Evolutionary conservation across 2,113 vertebrate genomes (phyloP).

Genomic region (Gallinago jamesoni): DNA sequence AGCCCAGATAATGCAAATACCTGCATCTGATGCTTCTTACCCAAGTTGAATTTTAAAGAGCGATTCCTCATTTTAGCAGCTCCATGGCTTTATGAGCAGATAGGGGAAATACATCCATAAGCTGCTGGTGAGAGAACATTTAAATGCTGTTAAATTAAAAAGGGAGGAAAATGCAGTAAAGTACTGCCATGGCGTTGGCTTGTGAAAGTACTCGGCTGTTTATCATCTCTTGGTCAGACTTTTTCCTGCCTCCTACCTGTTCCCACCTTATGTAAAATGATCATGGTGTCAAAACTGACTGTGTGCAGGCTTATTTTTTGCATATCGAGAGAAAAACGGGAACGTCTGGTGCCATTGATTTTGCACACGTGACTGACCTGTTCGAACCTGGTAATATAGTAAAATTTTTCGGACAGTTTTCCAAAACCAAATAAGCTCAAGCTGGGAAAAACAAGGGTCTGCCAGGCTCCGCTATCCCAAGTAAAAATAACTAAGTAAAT

Average conservation of each 20-base stretch:
- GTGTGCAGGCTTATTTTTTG: neutral
- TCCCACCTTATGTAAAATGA: neutral
- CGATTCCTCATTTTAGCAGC: neutral
- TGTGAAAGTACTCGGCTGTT: neutral
- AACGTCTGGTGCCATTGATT: neutral
- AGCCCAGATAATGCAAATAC: neutral
- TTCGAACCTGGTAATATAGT: neutral
- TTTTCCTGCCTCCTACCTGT: neutral
- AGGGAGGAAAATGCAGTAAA: neutral
- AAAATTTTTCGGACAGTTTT: neutral
- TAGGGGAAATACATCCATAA: neutral
- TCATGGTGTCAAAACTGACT: neutral
- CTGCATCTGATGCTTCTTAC: neutral
- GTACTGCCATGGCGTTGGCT: neutral
- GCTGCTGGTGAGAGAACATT: neutral
- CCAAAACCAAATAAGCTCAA: neutral
- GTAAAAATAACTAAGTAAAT: constrained; percentile 61
- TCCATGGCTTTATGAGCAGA: neutral
- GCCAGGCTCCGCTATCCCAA: neutral
- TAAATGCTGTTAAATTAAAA: neutral
- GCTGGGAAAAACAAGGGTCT: neutral
- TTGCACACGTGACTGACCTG: neutral
- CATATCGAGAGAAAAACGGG: neutral
- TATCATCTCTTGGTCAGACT: neutral
- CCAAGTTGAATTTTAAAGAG: neutral